phyloP scores from a whole-genome alignment of 2,888 invertebrate species.

The Muscina levida region DNA sequence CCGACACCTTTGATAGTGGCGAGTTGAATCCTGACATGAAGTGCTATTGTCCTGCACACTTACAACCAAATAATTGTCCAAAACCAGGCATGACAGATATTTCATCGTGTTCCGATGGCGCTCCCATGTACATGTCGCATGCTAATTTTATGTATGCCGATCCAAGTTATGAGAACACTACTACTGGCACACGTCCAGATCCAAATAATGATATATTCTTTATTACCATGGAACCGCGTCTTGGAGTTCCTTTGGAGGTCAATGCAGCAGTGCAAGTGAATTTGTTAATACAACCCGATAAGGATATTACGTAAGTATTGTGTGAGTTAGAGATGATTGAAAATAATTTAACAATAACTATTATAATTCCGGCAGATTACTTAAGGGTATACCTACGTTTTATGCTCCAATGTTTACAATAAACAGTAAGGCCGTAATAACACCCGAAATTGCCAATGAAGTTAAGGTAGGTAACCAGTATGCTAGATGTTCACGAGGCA shows the following conservation, averaged over 20 bases:
- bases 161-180: conserved; percentile 82
- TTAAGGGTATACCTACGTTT: conserved; percentile 70
- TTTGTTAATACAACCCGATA: conserved; percentile 81
- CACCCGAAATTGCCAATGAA: conserved; percentile 70
- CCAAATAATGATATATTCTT: conserved; percentile 84
- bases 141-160: conserved; percentile 91
- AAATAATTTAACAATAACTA: neutral
- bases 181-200: conserved; percentile 85
- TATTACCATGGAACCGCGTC: conserved; percentile 86
- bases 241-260: conserved; percentile 88
- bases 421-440: conserved; percentile 70
- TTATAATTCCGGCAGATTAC: conserved; percentile 67
- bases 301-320: conserved; percentile 81
- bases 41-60: conserved; percentile 84
- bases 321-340: conserved; percentile 69
- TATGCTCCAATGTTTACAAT: conserved; percentile 75
- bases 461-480: conserved; percentile 70
- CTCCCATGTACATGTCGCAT: conserved; percentile 89
- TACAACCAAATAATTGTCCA: conserved; percentile 78
- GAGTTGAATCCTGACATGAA: conserved; percentile 82
- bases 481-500: too few relatives aligned
- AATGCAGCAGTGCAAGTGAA: conserved; percentile 88
- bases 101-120: conserved; percentile 86
- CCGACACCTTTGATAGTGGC: conserved; percentile 87
- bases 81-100: conserved; percentile 85